Conservation (phyloP, 2,888 invertebrate genomes). For the Ischnus inquisitorius region DNA sequence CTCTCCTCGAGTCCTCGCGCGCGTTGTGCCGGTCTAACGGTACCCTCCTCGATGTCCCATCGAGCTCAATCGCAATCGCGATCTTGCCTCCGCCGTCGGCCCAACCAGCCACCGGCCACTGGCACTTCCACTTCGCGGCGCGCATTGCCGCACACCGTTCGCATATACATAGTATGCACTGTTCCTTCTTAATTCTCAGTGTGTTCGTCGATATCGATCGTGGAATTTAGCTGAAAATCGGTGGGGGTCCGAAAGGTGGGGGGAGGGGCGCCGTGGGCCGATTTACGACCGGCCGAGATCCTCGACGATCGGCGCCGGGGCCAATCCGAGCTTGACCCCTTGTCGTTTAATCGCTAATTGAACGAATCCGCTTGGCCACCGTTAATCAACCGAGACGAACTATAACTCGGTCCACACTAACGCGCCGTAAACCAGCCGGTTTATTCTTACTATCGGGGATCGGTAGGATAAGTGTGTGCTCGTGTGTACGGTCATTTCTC, state of each 20-base stretch:
- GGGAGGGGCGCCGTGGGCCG: constrained; percentile 28
- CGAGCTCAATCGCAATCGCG: constrained; percentile 82
- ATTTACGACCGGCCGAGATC: constrained; percentile 69
- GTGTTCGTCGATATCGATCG: constrained; percentile 19
- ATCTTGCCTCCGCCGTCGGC: constrained; percentile 72
- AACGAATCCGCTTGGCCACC: constrained; percentile 69
- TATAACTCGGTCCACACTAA: constrained; percentile 31
- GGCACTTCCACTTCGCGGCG: constrained; percentile 43
- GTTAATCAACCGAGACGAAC: constrained; percentile 70
- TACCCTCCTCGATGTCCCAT: constrained; percentile 78
- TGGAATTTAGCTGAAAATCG: constrained; percentile 68
- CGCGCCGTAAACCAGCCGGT: background rate
- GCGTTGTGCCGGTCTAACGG: constrained; percentile 78
- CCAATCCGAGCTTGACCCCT: constrained; percentile 67
- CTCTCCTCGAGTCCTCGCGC: constrained; percentile 59
- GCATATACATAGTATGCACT: background rate
- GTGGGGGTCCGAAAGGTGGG: background rate
- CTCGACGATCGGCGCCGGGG: constrained; percentile 48
- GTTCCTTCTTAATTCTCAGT: background rate
- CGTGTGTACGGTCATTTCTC: constrained; percentile 43
- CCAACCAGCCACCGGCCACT: constrained; percentile 54
- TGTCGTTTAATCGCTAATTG: constrained; percentile 78
- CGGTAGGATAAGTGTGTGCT: constrained; percentile 16
- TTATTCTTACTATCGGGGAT: constrained; percentile 30
- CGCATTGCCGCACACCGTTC: constrained; percentile 29